phyloP scores from a whole-genome alignment of 2,797 vertebrate species.

The Novumbra hubbsi region DNA sequence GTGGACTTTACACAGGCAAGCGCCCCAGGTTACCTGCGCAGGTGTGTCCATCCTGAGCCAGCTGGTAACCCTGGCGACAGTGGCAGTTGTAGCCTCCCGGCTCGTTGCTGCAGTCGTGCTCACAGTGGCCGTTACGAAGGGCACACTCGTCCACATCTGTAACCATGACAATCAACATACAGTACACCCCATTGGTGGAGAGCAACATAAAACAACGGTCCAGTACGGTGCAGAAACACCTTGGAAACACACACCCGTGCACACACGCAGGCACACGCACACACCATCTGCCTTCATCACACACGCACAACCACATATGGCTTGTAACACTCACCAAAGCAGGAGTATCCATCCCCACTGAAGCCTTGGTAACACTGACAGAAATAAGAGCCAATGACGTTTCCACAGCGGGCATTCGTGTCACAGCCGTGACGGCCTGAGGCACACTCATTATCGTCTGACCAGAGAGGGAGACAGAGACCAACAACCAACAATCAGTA shows the following conservation, averaged over 20 bases:
- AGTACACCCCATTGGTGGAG: neutral
- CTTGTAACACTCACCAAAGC: constrained; percentile 79
- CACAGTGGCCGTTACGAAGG: constrained; percentile 67
- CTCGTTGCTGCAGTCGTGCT: constrained; percentile 74
- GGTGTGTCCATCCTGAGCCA: constrained; percentile 64
- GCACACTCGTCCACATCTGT: constrained; percentile 79
- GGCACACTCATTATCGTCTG: constrained; percentile 80
- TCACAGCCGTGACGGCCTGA: constrained; percentile 73
- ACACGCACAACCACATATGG: too few relatives aligned
- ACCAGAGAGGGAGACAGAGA: neutral
- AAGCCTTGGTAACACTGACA: constrained; percentile 83
- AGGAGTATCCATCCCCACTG: constrained; percentile 75
- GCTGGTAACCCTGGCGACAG: constrained; percentile 67
- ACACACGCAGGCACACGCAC: neutral
- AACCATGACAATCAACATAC: constrained; percentile 21
- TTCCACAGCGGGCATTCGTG: constrained; percentile 76
- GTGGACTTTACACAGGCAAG: too few relatives aligned
- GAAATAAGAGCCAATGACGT: constrained; percentile 81
- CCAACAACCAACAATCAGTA: neutral
- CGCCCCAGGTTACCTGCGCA: constrained; percentile 68
- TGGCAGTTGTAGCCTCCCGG: constrained; percentile 68
- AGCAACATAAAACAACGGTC: neutral
- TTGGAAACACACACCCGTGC: neutral
- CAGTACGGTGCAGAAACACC: neutral
- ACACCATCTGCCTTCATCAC: neutral